These are phyloP conservation scores for Pipistrellus nathusii DNA, from an alignment of 2,797 vertebrate species.

Conservation along the genomic window DNA sequence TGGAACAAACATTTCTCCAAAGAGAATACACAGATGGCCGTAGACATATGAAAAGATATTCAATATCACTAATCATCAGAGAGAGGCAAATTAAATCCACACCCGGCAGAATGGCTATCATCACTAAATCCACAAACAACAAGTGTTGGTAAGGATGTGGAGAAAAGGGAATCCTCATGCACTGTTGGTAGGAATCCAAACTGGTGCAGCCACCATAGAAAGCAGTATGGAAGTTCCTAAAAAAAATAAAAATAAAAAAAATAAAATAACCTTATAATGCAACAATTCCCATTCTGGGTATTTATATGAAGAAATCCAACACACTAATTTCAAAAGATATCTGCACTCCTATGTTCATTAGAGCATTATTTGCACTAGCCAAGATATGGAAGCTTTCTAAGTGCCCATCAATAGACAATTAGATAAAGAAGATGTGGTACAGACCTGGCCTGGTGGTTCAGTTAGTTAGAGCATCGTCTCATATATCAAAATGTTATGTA, in stretches of 20 bases:
- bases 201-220: background rate
- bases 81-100: background rate
- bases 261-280: background rate
- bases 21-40: background rate
- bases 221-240: background rate
- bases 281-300: background rate
- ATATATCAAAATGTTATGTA: background rate
- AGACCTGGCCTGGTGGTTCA: background rate
- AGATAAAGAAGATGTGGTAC: background rate
- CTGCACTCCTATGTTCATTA: background rate
- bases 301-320: background rate
- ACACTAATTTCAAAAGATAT: background rate
- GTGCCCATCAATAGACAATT: background rate
- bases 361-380: background rate
- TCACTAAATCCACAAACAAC: background rate
- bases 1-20: background rate
- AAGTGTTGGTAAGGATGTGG: background rate
- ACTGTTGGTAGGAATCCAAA: background rate
- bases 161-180: background rate
- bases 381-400: background rate
- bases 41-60: background rate
- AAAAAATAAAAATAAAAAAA: no score
- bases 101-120: background rate
- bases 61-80: background rate
- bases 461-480: background rate